A percentile compares a stretch with the other conserved stretches of the same genome.
phyloP scores from a whole-genome alignment of 23 tunicate species.

The Botrylloides violaceus region DNA sequence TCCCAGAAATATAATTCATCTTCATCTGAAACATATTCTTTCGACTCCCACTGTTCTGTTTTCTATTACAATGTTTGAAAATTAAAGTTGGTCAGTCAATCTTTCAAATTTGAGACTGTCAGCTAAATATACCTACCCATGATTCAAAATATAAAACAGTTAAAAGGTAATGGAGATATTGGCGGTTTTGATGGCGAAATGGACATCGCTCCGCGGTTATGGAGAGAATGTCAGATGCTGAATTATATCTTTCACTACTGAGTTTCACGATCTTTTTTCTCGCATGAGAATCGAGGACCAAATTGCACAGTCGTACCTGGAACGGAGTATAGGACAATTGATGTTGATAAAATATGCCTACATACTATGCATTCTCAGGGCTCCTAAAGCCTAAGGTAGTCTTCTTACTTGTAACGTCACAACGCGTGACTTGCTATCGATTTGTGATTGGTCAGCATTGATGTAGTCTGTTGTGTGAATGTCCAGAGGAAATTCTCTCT shows the following conservation, averaged over 20 bases:
- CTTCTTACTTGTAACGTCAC: conserved; percentile 42
- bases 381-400: no score
- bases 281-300: conserved; percentile 46
- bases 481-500: conserved; percentile 58
- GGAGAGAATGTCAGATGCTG: conserved; percentile 41
- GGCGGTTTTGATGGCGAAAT: conserved; percentile 52
- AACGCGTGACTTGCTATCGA: conserved; percentile 33
- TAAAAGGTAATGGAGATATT: conserved; percentile 54
- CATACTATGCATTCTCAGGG: neutral
- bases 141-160: conserved; percentile 91
- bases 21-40: conserved; percentile 27
- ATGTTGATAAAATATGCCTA: neutral
- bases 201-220: conserved; percentile 52
- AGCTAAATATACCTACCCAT: conserved; percentile 46
- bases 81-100: neutral
- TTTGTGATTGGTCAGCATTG: conserved; percentile 38
- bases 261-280: conserved; percentile 51
- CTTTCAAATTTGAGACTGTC: neutral
- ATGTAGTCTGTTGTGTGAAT: conserved; percentile 74
- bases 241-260: conserved; percentile 37
- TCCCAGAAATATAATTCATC: conserved; percentile 75
- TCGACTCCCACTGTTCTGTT: conserved; percentile 69
- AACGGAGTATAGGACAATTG: neutral
- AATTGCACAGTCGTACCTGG: conserved; percentile 63
- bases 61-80: conserved; percentile 24